These are phyloP conservation scores for Platanista minor DNA, from an alignment of 2,113 vertebrate species.

Conservation along the genomic window DNA sequence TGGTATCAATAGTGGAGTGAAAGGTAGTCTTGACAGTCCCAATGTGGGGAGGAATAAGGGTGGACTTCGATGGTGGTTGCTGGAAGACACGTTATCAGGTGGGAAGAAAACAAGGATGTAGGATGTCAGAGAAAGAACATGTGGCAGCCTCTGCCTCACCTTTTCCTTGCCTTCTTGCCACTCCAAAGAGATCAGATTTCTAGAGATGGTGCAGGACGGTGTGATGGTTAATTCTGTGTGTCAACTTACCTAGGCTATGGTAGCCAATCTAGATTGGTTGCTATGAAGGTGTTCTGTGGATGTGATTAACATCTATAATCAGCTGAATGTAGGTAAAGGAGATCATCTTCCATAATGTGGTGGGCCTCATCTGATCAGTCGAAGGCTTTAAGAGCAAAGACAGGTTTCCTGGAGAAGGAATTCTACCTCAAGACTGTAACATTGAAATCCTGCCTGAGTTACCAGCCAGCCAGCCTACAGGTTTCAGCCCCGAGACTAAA, in stretches of 20 bases:
- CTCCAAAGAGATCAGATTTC: neutral
- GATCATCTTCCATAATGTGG: neutral
- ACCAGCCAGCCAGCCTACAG: neutral
- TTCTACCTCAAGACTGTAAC: neutral
- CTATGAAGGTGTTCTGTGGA: no score
- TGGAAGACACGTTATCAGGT: neutral
- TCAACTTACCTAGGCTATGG: neutral
- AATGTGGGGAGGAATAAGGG: neutral
- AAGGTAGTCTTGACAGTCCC: neutral
- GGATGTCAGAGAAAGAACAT: neutral
- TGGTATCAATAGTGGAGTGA: neutral
- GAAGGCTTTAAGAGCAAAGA: neutral
- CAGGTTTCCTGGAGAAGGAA: neutral
- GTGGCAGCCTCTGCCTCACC: neutral
- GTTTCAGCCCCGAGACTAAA: neutral
- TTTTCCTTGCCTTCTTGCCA: neutral
- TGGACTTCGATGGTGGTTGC: neutral
- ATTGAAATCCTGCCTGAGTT: neutral
- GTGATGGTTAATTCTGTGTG: accelerated
- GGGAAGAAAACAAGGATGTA: neutral
- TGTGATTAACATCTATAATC: neutral
- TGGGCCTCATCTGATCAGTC: neutral
- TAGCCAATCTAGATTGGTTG: no score
- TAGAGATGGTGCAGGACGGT: neutral
- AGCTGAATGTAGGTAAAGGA: neutral